phyloP scores from a whole-genome alignment of 2,888 invertebrate genomes.

The Listrodromus nycthemerus region DNA sequence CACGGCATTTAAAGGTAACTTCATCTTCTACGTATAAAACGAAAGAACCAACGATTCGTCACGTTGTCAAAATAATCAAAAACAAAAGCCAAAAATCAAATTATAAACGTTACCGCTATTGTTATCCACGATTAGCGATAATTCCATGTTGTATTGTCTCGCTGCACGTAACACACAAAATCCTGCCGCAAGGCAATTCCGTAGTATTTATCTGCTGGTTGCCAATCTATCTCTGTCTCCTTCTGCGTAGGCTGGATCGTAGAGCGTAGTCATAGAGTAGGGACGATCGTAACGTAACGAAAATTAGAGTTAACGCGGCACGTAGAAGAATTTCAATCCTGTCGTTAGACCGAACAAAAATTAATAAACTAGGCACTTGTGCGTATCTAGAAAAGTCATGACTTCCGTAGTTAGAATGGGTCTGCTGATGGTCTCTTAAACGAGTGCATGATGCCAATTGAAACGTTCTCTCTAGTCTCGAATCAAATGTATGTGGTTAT shows the following conservation, averaged over 20 bases:
- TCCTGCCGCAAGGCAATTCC: constrained; percentile 28
- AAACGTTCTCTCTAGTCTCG: constrained; percentile 52
- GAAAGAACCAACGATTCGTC: constrained; percentile 44
- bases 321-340: not conserved
- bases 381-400: not conserved
- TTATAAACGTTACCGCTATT: constrained; percentile 27
- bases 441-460: constrained; percentile 48
- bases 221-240: constrained; percentile 39
- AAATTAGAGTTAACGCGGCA: not conserved
- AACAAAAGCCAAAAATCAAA: constrained; percentile 14
- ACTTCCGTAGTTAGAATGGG: not conserved
- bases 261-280: not conserved
- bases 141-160: constrained; percentile 56
- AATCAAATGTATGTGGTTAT: constrained; percentile 12
- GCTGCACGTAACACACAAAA: constrained; percentile 56
- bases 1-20: constrained; percentile 89
- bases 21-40: constrained; percentile 82
- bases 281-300: not conserved
- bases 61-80: constrained; percentile 24
- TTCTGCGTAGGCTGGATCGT: not conserved
- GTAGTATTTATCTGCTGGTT: constrained; percentile 34
- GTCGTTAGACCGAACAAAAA: not conserved
- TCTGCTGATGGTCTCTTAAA: not conserved
- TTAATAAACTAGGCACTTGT: not conserved
- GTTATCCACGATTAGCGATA: constrained; percentile 43